Evolutionary conservation across 2,888 invertebrate species (phyloP).

Genomic region (Phaedon cochleariae): DNA sequence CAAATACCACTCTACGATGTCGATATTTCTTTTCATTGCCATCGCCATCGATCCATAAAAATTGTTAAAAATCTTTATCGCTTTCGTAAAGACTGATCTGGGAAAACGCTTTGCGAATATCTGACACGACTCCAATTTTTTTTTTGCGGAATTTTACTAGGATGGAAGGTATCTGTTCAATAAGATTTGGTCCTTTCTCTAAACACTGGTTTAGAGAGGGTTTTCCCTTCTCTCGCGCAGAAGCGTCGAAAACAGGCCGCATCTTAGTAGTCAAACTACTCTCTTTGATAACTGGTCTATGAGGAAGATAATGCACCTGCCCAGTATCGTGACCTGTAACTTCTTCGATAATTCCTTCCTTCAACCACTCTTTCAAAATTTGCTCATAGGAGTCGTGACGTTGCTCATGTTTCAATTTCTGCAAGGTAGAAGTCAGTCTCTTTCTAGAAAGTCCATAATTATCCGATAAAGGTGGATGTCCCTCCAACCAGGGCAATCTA

Average conservation of each 20-base stretch:
- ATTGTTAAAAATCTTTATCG: slow-evolving; percentile 47
- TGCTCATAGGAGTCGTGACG: slow-evolving; percentile 15
- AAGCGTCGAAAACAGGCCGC: slow-evolving; percentile 47
- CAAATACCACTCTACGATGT: slow-evolving; percentile 30
- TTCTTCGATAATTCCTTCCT: slow-evolving; percentile 31
- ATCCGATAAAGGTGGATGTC: slow-evolving; percentile 26
- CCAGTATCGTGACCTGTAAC: slow-evolving; percentile 3
- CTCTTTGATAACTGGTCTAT: slow-evolving; percentile 18
- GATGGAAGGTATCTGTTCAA: slow-evolving; percentile 33
- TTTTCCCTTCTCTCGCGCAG: slow-evolving; percentile 35
- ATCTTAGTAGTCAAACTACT: slow-evolving; percentile 34
- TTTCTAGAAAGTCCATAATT: slow-evolving; percentile 29
- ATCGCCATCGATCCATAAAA: slow-evolving; percentile 43
- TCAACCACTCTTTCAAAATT: slow-evolving; percentile 31
- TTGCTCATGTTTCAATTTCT: neutral
- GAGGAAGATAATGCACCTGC: slow-evolving; percentile 18
- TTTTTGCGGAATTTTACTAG: neutral
- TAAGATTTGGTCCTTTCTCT: slow-evolving; percentile 26
- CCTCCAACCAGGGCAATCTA: slow-evolving; percentile 33
- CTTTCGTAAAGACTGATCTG: slow-evolving; percentile 43
- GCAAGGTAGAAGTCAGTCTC: slow-evolving; percentile 6
- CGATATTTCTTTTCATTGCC: slow-evolving; percentile 27
- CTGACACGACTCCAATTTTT: slow-evolving; percentile 22
- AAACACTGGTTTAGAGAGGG: slow-evolving; percentile 44
- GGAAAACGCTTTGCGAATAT: slow-evolving; percentile 46